These are phyloP conservation scores for Antechinus flavipes DNA, from an alignment of 2,113 vertebrate genomes.

Conservation along the genomic window DNA sequence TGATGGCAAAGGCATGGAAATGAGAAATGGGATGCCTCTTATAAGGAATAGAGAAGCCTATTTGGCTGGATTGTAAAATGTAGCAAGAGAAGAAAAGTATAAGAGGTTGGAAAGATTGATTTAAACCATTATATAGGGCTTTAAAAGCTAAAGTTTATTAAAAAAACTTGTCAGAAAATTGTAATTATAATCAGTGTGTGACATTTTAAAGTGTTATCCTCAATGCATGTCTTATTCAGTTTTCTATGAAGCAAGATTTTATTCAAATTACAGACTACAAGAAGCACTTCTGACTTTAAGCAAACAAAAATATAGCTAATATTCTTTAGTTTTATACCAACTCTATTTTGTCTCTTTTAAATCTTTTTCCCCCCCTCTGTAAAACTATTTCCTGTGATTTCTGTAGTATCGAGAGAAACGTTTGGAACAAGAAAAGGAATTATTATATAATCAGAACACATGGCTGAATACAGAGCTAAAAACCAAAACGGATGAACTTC, in stretches of 20 bases:
- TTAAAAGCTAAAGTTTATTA: neutral
- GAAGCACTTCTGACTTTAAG: neutral
- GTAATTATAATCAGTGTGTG: neutral
- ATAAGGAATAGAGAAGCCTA: neutral
- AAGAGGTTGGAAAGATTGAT: neutral
- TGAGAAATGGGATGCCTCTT: neutral
- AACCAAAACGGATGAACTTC: conserved; percentile 94
- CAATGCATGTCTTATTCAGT: neutral
- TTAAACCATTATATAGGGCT: neutral
- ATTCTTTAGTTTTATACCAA: neutral
- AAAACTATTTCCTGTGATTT: conserved; percentile 44
- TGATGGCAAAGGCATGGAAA: neutral
- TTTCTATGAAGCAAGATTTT: neutral
- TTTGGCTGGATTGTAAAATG: neutral
- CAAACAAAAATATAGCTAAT: neutral
- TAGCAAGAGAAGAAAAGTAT: neutral
- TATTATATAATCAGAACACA: conserved; percentile 90
- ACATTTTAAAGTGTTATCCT: neutral
- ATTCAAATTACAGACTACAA: neutral
- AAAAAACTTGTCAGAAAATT: neutral
- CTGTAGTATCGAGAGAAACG: conserved; percentile 95
- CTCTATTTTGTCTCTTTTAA: neutral
- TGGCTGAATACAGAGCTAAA: conserved; percentile 95
- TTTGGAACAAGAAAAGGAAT: conserved; percentile 96
- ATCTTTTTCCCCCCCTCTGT: neutral